These are phyloP conservation scores for Sebastolobus alascanus DNA, from an alignment of 2,797 vertebrate species.

Conservation along the genomic window DNA sequence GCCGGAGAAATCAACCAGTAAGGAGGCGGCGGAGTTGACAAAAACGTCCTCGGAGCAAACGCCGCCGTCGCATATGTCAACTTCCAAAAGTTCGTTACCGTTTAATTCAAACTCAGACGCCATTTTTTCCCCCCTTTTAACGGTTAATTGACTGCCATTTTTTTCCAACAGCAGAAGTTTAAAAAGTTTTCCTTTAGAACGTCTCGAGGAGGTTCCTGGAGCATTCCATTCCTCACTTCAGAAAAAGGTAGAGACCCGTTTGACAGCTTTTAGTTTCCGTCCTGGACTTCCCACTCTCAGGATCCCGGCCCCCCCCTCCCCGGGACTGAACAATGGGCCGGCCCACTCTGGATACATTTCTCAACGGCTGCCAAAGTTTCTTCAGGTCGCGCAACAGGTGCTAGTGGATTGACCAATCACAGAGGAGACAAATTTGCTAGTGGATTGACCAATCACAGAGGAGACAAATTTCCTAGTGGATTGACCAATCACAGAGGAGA, in stretches of 20 bases:
- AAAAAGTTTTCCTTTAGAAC: slow-evolving; percentile 54
- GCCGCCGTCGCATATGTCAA: slow-evolving; percentile 80
- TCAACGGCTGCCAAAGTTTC: slow-evolving; percentile 58
- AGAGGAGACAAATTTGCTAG: slow-evolving; percentile 24
- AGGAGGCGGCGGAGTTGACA: slow-evolving; percentile 54
- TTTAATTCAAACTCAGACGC: slow-evolving; percentile 50
- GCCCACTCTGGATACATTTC: slow-evolving; percentile 66
- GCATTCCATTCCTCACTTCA: slow-evolving; percentile 60
- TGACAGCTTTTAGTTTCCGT: slow-evolving; percentile 56
- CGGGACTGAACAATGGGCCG: slow-evolving; percentile 65
- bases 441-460: slow-evolving; percentile 53
- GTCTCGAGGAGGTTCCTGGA: slow-evolving; percentile 80
- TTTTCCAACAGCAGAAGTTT: background rate
- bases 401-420: slow-evolving; percentile 51
- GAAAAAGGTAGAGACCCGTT: slow-evolving; percentile 49
- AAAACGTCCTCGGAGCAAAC: slow-evolving; percentile 69
- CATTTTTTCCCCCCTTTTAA: slow-evolving; percentile 55
- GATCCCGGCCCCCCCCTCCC: slow-evolving; percentile 32
- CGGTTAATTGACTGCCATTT: background rate
- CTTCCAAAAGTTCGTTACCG: slow-evolving; percentile 80
- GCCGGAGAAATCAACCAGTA: slow-evolving; percentile 57
- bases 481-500: slow-evolving; percentile 58
- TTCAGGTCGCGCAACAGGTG: slow-evolving; percentile 70
- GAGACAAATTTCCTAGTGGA: slow-evolving; percentile 13
- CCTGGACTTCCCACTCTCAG: slow-evolving; percentile 44